Evolutionary conservation across 1,140 invertebrate species (phyloP).

Genomic region (Theocolax elegans): DNA sequence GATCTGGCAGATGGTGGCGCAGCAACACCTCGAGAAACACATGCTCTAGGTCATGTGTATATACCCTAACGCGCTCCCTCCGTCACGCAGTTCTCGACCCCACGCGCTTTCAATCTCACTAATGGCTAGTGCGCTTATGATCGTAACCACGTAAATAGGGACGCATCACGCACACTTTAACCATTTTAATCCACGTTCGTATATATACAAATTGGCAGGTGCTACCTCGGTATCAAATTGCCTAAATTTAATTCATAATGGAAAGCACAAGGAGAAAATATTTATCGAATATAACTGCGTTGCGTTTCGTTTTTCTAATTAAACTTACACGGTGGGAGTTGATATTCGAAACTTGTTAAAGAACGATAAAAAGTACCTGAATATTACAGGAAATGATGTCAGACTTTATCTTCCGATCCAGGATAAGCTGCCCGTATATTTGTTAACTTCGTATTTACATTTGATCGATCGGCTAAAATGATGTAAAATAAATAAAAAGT

Average conservation of each 20-base stretch:
- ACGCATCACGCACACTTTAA: constrained; percentile 53
- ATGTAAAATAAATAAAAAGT: no score
- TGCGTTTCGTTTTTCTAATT: constrained; percentile 20
- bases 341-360: constrained; percentile 16
- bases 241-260: constrained; percentile 1
- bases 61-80: background rate
- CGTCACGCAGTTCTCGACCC: constrained; percentile 29
- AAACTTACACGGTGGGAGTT: background rate
- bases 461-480: no score
- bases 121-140: constrained; percentile 48
- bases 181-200: constrained; percentile 44
- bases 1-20: background rate
- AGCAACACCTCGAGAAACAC: constrained; percentile 14
- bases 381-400: constrained; percentile 16
- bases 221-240: constrained; percentile 6
- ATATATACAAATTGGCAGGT: constrained; percentile 24
- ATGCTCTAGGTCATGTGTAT: constrained; percentile 19
- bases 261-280: background rate
- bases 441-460: background rate
- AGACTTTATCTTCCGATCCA: background rate
- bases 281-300: constrained; percentile 8
- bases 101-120: constrained; percentile 55
- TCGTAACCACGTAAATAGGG: constrained; percentile 56
- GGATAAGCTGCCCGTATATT: no score
- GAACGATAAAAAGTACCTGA: background rate